A percentile compares a stretch with the other conserved stretches of the same genome.
These are phyloP conservation scores for Tinea pellionella DNA, from an alignment of 2,888 invertebrate species.

Conservation along the genomic window DNA sequence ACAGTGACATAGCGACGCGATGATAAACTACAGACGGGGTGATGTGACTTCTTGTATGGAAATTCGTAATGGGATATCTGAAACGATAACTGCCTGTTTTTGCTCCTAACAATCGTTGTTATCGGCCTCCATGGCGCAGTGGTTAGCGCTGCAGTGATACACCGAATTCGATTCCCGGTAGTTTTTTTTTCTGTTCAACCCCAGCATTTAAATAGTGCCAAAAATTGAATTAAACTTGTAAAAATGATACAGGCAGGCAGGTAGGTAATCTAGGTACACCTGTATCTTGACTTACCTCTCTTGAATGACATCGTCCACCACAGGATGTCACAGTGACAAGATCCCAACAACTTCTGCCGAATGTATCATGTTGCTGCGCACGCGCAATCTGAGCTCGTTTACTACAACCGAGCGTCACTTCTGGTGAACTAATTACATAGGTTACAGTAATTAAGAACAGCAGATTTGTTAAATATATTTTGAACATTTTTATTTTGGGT, in stretches of 20 bases:
- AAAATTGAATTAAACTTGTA: too few relatives aligned
- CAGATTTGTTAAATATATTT: background rate
- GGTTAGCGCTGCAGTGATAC: too few relatives aligned
- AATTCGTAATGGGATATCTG: slow-evolving; percentile 87
- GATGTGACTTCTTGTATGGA: slow-evolving; percentile 83
- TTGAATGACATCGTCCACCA: slow-evolving; percentile 86
- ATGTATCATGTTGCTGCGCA: slow-evolving; percentile 72
- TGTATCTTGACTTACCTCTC: slow-evolving; percentile 65
- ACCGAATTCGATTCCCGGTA: too few relatives aligned
- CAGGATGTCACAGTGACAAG: slow-evolving; percentile 80
- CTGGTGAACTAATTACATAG: slow-evolving; percentile 22
- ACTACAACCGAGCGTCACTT: slow-evolving; percentile 71
- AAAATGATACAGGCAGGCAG: too few relatives aligned
- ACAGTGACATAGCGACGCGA: slow-evolving; percentile 71
- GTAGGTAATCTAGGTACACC: too few relatives aligned
- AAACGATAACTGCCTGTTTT: too few relatives aligned
- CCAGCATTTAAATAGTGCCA: too few relatives aligned
- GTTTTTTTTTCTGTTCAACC: too few relatives aligned
- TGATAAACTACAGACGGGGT: slow-evolving; percentile 84
- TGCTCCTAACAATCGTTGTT: too few relatives aligned
- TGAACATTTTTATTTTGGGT: background rate
- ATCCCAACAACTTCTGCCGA: slow-evolving; percentile 80
- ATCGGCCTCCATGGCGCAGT: too few relatives aligned
- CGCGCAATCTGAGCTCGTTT: slow-evolving; percentile 74
- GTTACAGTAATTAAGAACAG: slow-evolving; percentile 18